Conservation (phyloP, 1,140 invertebrate species). For the Carposina sasakii region DNA sequence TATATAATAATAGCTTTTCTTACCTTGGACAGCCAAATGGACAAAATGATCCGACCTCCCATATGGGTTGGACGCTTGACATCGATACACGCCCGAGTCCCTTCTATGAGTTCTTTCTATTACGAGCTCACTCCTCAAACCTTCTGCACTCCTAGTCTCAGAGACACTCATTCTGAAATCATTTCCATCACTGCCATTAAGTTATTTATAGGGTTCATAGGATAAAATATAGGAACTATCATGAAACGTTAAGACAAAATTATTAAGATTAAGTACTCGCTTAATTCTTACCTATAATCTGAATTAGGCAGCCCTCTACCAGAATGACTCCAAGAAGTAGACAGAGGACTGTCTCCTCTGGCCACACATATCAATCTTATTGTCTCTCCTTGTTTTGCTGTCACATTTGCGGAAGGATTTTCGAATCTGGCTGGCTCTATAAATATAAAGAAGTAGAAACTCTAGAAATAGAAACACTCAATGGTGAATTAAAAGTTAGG, state of each 20-base stretch:
- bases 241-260: too few relatives aligned
- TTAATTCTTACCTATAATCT: conserved; percentile 72
- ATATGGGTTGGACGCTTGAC: conserved; percentile 87
- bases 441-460: background rate
- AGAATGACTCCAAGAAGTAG: conserved; percentile 82
- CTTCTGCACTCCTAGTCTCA: conserved; percentile 80
- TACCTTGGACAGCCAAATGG: conserved; percentile 89
- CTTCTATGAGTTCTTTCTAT: conserved; percentile 79
- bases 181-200: too few relatives aligned
- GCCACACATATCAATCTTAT: conserved; percentile 85
- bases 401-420: conserved; percentile 79
- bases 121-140: conserved; percentile 79
- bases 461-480: conserved; percentile 2
- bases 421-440: conserved; percentile 87
- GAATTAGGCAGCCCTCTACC: conserved; percentile 59
- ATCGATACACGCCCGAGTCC: conserved; percentile 90
- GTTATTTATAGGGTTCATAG: too few relatives aligned
- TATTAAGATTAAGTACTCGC: too few relatives aligned
- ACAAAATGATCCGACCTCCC: conserved; percentile 88
- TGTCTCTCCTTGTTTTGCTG: conserved; percentile 79
- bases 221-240: too few relatives aligned
- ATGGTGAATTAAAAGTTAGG: background rate
- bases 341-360: conserved; percentile 88
- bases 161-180: conserved; percentile 66
- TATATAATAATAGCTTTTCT: too few relatives aligned